Conservation (phyloP, 2,888 invertebrate genomes). For the Monochamus alternatus region DNA sequence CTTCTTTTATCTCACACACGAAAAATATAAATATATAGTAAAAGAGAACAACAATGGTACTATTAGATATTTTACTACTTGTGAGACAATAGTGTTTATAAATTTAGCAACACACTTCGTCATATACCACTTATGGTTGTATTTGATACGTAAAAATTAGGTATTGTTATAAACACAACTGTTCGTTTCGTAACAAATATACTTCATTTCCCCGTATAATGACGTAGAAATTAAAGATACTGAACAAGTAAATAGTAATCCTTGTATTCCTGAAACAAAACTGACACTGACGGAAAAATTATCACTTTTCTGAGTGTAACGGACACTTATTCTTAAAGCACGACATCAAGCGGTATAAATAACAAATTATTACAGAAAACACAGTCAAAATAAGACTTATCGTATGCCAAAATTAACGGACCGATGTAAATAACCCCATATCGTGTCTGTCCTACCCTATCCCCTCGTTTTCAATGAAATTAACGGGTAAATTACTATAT, state of each 20-base stretch:
- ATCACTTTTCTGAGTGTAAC: no score
- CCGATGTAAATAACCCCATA: not conserved
- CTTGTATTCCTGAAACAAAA: no score
- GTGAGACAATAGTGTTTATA: slow-evolving; percentile 13
- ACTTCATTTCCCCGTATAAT: no score
- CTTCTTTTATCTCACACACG: not conserved
- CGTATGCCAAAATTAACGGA: no score
- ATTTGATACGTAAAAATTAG: not conserved
- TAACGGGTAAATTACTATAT: slow-evolving; percentile 15
- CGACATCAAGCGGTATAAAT: no score
- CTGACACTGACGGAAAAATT: no score
- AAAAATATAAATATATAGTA: slow-evolving; percentile 1
- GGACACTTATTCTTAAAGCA: no score
- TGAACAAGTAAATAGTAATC: no score
- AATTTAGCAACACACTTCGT: not conserved
- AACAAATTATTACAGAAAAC: no score
- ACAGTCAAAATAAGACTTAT: no score
- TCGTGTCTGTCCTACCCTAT: not conserved
- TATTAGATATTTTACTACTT: not conserved
- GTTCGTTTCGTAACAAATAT: not conserved
- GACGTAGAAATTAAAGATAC: no score
- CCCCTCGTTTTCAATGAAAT: not conserved
- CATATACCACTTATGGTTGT: not conserved
- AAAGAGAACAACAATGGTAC: slow-evolving; percentile 17
- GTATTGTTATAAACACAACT: not conserved